Evolutionary conservation across 2,113 vertebrate genomes (phyloP), one percentile per base, ranked within the genome.

Genomic region (Mungos mungo): DNA sequence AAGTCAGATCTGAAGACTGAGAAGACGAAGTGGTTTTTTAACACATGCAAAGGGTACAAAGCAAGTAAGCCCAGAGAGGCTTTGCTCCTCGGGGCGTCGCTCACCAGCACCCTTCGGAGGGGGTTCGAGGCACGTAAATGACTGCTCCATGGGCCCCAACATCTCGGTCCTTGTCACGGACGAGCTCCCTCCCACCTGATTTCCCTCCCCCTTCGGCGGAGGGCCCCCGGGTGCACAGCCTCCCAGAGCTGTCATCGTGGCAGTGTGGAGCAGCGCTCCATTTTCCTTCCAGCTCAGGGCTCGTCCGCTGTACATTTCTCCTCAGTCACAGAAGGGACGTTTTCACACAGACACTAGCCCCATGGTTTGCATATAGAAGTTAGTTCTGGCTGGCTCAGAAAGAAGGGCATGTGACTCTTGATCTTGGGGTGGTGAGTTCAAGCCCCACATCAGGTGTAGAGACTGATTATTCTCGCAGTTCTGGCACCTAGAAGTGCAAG

Each of bases 121-220:
- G 35, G 0, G 19, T 0, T 13, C 2, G 0, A 19, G 76, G 5
- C 16, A 1, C 18, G 25, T 7, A 38, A 47, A 65, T 52, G 45
- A 33, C 21, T 3, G 7, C 69, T 18, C 77, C 9, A 19, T 0
- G 0, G 31, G 89, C 15, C 74, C n/a, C 52, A 0, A 0, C 21
- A 9, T 7, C 33, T 3, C 13, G 27, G 47, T 41, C 69, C 71
- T 21, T 15, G 31, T 25, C 81, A 15, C 69, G n/a, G 2, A 27
- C 2, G 14, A 27, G n/a, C 7, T 4, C 18, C 33, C 71, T 21
- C 5, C 0, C 6, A 16, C 7, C 25, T 7, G 41, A 79, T 41
- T n/a, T 6, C 60, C 76, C 29, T 50, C 90, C 45, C n/a, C 31
- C 27, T 1, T 2, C 9, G 3, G 25, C 11, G 8, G 85, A 66